A percentile compares a stretch with the other conserved stretches of the same genome.
Conservation (phyloP, 2,113 vertebrate species). For the Chamaetylas fuelleborni region DNA sequence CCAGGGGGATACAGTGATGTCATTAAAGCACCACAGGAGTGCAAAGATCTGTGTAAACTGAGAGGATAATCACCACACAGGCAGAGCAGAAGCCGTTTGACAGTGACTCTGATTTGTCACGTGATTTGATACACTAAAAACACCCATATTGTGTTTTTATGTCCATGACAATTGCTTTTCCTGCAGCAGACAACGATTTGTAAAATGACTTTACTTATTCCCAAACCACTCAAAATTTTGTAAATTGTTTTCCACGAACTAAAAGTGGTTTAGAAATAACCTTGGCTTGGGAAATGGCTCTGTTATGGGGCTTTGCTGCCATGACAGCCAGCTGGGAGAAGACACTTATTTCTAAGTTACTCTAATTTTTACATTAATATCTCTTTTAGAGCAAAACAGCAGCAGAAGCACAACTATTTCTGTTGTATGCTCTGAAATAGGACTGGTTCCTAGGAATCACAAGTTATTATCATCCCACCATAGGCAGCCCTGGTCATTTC, state of each 20-base stretch:
- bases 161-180: constrained; percentile 43
- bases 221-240: constrained; percentile 66
- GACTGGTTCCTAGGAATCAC: constrained; percentile 23
- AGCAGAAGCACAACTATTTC: constrained; percentile 49
- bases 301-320: constrained; percentile 36
- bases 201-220: constrained; percentile 70
- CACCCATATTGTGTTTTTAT: constrained; percentile 20
- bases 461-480: neutral
- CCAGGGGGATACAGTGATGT: constrained; percentile 54
- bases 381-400: constrained; percentile 42
- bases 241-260: constrained; percentile 75
- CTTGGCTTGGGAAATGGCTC: constrained; percentile 50
- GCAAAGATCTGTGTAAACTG: constrained; percentile 61
- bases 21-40: constrained; percentile 57
- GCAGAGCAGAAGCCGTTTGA: neutral
- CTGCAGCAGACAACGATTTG: constrained; percentile 58
- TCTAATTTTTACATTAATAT: constrained; percentile 69
- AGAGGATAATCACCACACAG: constrained; percentile 64
- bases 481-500: neutral
- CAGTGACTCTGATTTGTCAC: constrained; percentile 58
- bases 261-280: constrained; percentile 70
- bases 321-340: constrained; percentile 48
- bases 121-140: constrained; percentile 26
- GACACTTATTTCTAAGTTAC: constrained; percentile 68
- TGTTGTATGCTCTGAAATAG: neutral